phyloP scores from a whole-genome alignment of 2,888 invertebrate genomes.

The Cosmopolites sordidus region DNA sequence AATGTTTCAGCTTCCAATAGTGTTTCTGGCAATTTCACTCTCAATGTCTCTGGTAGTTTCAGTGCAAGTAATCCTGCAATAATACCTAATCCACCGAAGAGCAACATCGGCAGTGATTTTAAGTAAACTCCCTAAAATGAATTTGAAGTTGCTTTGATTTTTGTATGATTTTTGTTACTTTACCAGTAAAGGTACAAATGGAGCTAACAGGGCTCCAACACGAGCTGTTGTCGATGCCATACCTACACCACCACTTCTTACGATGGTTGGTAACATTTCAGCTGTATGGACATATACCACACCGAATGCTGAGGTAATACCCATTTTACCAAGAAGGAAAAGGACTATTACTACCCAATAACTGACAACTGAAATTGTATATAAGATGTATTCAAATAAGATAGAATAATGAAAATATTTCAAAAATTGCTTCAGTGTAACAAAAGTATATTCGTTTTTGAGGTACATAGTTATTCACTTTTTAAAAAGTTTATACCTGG shows the following conservation, averaged over 20 bases:
- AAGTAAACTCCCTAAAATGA: constrained; percentile 50
- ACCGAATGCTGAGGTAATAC: constrained; percentile 61
- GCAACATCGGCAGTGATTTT: constrained; percentile 44
- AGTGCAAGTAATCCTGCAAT: constrained; percentile 53
- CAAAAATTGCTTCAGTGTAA: too few relatives aligned
- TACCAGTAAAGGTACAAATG: constrained; percentile 59
- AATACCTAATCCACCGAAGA: constrained; percentile 54
- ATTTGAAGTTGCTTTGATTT: background rate
- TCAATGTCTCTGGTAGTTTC: constrained; percentile 61
- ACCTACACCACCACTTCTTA: constrained; percentile 59
- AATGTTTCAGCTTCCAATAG: constrained; percentile 48
- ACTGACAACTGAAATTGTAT: constrained; percentile 30
- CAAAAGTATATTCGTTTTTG: too few relatives aligned
- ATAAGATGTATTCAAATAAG: too few relatives aligned
- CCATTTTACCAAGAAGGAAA: constrained; percentile 60
- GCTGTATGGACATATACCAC: constrained; percentile 61
- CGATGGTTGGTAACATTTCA: constrained; percentile 53
- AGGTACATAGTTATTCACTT: too few relatives aligned
- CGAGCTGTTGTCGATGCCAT: constrained; percentile 57
- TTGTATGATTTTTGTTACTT: background rate
- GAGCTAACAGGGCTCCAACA: constrained; percentile 59
- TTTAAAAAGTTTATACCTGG: too few relatives aligned
- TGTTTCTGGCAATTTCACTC: constrained; percentile 59
- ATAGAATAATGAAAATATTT: too few relatives aligned
- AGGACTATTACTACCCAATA: constrained; percentile 54